phyloP scores from a whole-genome alignment of 37 sponge, comb jelly and placozoan genomes.

The Hexactinellida sp. region DNA sequence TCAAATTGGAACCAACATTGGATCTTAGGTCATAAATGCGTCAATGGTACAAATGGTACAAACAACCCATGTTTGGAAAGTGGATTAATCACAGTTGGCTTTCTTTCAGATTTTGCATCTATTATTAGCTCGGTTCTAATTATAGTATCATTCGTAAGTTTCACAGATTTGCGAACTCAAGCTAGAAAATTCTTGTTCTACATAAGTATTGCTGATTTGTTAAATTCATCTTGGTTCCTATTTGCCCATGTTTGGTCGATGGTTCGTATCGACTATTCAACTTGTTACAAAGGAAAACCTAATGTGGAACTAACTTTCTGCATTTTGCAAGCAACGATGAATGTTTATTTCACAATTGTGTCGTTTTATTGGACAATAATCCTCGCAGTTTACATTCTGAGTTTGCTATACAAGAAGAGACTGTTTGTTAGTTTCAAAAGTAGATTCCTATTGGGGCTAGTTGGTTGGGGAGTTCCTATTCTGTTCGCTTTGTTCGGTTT shows the following conservation, averaged over 20 bases:
- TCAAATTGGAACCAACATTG: not conserved
- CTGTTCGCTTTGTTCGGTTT: not conserved
- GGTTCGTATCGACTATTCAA: not conserved
- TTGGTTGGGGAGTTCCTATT: not conserved
- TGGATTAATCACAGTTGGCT: not conserved
- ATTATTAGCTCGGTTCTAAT: conserved; percentile 7
- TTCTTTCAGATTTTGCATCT: not conserved
- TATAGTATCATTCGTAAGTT: not conserved
- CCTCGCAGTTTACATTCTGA: not conserved
- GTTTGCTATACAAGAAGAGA: not conserved
- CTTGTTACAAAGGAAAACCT: not conserved
- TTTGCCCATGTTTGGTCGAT: conserved; percentile 4
- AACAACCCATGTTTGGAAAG: not conserved
- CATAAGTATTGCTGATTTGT: not conserved
- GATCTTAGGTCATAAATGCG: not conserved
- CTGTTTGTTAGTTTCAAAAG: not conserved
- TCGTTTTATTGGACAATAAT: not conserved
- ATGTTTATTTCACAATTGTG: not conserved
- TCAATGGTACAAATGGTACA: not conserved
- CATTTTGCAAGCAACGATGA: not conserved
- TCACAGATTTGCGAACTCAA: not conserved
- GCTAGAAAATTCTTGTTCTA: not conserved
- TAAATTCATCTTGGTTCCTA: not conserved
- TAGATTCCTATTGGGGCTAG: not conserved
- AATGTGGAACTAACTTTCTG: not conserved